These are phyloP conservation scores for Ophiothrix spiculata DNA, from an alignment of 35 echinoderm and acorn worm genomes.

Conservation along the genomic window DNA sequence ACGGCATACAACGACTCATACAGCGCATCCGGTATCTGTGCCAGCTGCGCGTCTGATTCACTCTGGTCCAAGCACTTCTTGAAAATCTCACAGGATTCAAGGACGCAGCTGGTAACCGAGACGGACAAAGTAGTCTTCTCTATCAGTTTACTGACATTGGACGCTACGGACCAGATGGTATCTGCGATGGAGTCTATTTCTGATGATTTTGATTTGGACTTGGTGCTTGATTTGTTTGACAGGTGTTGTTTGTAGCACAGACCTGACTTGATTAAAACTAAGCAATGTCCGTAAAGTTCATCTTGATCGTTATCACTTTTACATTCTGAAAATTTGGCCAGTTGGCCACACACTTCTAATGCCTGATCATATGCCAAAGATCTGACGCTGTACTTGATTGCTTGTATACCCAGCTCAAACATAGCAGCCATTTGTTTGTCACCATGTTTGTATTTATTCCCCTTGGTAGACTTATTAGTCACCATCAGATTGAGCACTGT, in stretches of 20 bases:
- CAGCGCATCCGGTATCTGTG: background rate
- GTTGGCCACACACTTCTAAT: background rate
- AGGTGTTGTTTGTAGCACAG: background rate
- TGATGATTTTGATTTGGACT: conserved; percentile 10
- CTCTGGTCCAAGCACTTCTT: conserved; percentile 51
- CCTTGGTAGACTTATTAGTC: background rate
- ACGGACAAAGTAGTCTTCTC: conserved; percentile 39
- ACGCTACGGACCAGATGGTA: conserved; percentile 1
- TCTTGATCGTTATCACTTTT: background rate
- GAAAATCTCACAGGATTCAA: conserved; percentile 61
- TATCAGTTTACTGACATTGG: conserved; percentile 38
- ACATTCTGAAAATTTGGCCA: background rate
- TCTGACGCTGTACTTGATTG: background rate
- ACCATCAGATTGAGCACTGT: conserved; percentile 37
- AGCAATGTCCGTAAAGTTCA: background rate
- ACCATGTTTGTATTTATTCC: conserved; percentile 1
- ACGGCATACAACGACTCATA: conserved; percentile 7
- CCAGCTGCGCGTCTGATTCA: too few relatives aligned
- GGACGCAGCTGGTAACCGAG: conserved; percentile 14
- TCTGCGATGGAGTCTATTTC: conserved; percentile 28
- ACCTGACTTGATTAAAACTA: background rate
- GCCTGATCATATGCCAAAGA: background rate
- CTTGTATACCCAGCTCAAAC: conserved; percentile 60
- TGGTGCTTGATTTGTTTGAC: background rate
- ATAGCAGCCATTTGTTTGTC: conserved; percentile 27